Evolutionary conservation across 2,113 vertebrate species (phyloP), one percentile per base, ranked within the genome.

Genomic region (Xyrauchen texanus): DNA sequence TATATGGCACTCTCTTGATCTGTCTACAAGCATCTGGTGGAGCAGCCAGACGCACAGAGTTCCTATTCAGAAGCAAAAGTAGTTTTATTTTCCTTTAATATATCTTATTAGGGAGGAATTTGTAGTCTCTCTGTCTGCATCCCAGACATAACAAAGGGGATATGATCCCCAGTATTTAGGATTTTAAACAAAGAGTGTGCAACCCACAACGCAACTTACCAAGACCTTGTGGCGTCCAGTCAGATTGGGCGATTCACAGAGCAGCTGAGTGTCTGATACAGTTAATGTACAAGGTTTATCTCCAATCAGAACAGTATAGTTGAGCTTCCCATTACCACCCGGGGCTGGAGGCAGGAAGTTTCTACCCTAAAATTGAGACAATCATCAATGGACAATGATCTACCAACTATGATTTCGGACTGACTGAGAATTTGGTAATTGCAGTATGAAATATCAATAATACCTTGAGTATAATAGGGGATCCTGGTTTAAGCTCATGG

Each of bases 391-490:
- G 21, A 34, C 21, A 34, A 34, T 34, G 21, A 34, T 34, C 21
- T 34, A 34, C 21, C 21, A 34, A 34, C 21, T 34, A 34, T 34
- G 21, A 34, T 34, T 3, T 34, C 21, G 21, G 21, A 34, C 21
- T 34, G 21, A 34, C 3, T 1, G 21, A 34, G 21, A 34, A 34
- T 34, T 34, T 34, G 21, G 21, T 34, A 34, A 34, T 34, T 46
- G 0, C 12, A 62, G 70, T 34, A n/a, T 34, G 21, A 34, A 34
- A 34, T 34, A 34, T 1, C 21, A 34, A 34, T 13, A 6, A 81
- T 91, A 98, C 98, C 96, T 99, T 99, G 53, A 99, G 90, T 84
- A 99, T 99, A 76, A 98, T 97, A 13, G 96, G 97, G 0, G 97
- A 98, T 57, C 97, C 98, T 0, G 98, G 97, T 86, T 99, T 99